Evolutionary conservation across 2,113 vertebrate genomes (phyloP).

Genomic region (Stegostoma tigrinum): DNA sequence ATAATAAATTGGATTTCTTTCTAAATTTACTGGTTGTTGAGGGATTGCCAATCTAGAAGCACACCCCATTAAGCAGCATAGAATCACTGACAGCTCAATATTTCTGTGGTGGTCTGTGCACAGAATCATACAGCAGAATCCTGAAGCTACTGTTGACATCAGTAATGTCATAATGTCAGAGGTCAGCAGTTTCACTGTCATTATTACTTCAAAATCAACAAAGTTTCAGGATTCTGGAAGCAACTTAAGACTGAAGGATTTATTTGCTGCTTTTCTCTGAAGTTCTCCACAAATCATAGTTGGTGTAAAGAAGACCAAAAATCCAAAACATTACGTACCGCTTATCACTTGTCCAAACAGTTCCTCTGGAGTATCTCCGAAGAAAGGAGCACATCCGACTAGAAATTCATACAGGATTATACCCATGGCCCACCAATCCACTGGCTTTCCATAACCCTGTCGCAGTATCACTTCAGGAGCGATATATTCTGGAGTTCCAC

Average conservation of each 20-base stretch:
- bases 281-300: neutral
- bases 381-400: conserved; percentile 89
- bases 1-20: too few relatives aligned
- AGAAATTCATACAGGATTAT: conserved; percentile 93
- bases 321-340: conserved; percentile 59
- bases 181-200: neutral
- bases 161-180: neutral
- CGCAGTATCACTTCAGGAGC: conserved; percentile 92
- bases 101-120: neutral
- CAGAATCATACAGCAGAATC: neutral
- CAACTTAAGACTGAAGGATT: neutral
- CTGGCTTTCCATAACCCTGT: conserved; percentile 92
- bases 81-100: neutral
- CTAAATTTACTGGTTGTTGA: neutral
- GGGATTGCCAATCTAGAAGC: neutral
- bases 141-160: neutral
- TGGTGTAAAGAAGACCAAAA: neutral
- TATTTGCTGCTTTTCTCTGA: neutral
- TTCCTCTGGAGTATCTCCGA: conserved; percentile 91
- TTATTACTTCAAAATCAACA: neutral
- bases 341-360: conserved; percentile 97
- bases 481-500: conserved; percentile 93
- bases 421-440: conserved; percentile 99
- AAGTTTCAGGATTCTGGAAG: neutral
- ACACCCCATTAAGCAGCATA: neutral